phyloP scores from a whole-genome alignment of 2,888 invertebrate species.

The Melitaea athalia region DNA sequence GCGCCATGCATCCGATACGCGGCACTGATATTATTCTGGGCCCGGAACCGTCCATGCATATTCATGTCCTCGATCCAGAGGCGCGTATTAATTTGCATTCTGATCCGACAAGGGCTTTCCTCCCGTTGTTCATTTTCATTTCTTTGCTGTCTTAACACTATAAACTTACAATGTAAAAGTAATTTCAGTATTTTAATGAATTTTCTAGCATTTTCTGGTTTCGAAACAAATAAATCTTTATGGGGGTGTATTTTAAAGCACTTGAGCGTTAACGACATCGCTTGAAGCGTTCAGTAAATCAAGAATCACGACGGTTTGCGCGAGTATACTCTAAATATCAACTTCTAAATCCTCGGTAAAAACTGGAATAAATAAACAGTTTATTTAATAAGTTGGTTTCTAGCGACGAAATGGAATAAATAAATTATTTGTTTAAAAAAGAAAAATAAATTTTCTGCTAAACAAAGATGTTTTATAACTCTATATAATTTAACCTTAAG shows the following conservation, averaged over 20 bases:
- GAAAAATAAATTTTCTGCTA: not conserved
- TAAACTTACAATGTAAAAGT: not conserved
- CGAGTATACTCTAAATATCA: conserved; percentile 7
- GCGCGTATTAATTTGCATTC: conserved; percentile 80
- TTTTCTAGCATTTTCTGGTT: conserved; percentile 2
- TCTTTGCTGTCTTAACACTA: conserved; percentile 55
- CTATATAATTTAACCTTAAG: no score
- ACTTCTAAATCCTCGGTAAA: conserved; percentile 9
- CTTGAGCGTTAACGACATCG: conserved; percentile 56
- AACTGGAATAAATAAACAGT: conserved; percentile 1
- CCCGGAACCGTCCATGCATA: conserved; percentile 71
- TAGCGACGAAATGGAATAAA: no score
- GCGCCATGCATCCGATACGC: conserved; percentile 43
- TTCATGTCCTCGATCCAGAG: conserved; percentile 74
- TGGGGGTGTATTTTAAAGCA: conserved; percentile 48
- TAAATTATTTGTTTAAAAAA: not conserved
- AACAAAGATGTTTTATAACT: no score
- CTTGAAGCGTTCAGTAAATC: conserved; percentile 66
- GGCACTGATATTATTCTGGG: conserved; percentile 72
- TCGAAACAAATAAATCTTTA: conserved; percentile 29
- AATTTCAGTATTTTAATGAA: not conserved
- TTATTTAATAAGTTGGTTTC: not conserved
- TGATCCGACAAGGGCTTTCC: conserved; percentile 61
- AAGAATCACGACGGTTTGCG: conserved; percentile 46
- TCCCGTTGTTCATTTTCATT: conserved; percentile 71